Evolutionary conservation across 1,140 invertebrate species (phyloP), one percentile per base, ranked within the genome.

Genomic region (Hylaeus volcanicus): DNA sequence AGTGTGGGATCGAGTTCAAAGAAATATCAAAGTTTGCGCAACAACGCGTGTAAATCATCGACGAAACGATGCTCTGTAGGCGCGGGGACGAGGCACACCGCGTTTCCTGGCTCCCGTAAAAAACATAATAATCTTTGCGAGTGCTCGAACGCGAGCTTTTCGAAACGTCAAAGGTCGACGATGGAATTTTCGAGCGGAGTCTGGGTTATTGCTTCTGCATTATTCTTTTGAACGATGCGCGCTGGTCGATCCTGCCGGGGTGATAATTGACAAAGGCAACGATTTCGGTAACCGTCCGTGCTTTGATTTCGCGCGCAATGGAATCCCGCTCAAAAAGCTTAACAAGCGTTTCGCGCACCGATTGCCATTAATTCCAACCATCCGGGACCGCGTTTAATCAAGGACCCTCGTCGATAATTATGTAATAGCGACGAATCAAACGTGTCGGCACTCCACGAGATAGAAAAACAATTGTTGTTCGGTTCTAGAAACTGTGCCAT

Each of bases 1-100:
- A 26, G 26, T 26, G 26, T 26, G 26, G n/a, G 12, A 4, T 9
- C n/a, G 48, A 1, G n/a, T 45, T 56, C 74, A 76, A 76, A 76
- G 74, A 68, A 68, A 45, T 58, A 68, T 76, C 63, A 45, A 74
- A 74, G 74, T 53, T 66, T 51, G 51, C 39, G 39, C 39, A n/a
- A 14, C 61, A 9, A 43, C 41, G 63, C 41, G 66, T 76, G 74
- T 68, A 76, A 76, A 76, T 76, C 51, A 58, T 45, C 51, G 8
- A 9, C 41, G 12, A 56, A 68, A 56, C 74, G 51, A 56, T 61
- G 48, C 63, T 4, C 37, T 55, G 39, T 64, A 9, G 6, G 6
- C 14, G 14, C n/a, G 58, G n/a, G 5, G 15, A 11, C 14, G 6
- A 61, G 6, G 26, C 26, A 26, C 26, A 26, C 43, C 6, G 41